Evolutionary conservation across 2,888 invertebrate species (phyloP).

Genomic region (Liopterus haemorrhoidalis): DNA sequence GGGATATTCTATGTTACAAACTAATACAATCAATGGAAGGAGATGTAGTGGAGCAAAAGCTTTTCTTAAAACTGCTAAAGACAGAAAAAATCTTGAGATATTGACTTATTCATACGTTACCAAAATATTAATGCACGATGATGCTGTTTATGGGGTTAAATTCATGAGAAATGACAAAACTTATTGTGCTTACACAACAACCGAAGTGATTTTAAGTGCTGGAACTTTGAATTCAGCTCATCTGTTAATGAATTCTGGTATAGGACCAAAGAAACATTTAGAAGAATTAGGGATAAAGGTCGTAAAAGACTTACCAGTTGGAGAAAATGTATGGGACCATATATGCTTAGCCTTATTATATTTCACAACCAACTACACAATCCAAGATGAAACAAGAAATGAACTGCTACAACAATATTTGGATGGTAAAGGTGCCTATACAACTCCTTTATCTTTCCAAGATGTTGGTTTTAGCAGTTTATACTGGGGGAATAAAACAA

Average conservation of each 20-base stretch:
- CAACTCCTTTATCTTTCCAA: constrained; percentile 32
- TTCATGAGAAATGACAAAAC: constrained; percentile 22
- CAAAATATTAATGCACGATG: constrained; percentile 10
- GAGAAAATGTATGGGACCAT: constrained; percentile 29
- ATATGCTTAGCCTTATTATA: constrained; percentile 22
- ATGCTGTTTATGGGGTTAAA: constrained; percentile 22
- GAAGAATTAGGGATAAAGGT: constrained; percentile 23
- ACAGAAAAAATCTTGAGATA: constrained; percentile 25
- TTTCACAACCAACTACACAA: constrained; percentile 28
- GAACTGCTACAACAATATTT: constrained; percentile 29
- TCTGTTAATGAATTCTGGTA: constrained; percentile 27
- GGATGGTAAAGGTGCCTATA: constrained; percentile 28
- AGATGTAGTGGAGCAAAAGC: constrained; percentile 26
- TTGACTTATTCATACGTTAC: constrained; percentile 20
- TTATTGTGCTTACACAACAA: constrained; percentile 19
- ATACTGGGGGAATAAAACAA: constrained; percentile 27
- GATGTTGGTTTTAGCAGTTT: constrained; percentile 25
- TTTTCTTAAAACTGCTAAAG: constrained; percentile 21
- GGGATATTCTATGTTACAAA: constrained; percentile 22
- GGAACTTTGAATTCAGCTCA: constrained; percentile 26
- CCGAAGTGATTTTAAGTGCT: constrained; percentile 27
- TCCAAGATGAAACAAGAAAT: constrained; percentile 1
- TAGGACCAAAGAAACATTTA: constrained; percentile 25
- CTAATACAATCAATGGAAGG: constrained; percentile 23
- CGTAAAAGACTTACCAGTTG: constrained; percentile 28